Conservation (phyloP, 2,797 vertebrate species). For the Potorous gilbertii region DNA sequence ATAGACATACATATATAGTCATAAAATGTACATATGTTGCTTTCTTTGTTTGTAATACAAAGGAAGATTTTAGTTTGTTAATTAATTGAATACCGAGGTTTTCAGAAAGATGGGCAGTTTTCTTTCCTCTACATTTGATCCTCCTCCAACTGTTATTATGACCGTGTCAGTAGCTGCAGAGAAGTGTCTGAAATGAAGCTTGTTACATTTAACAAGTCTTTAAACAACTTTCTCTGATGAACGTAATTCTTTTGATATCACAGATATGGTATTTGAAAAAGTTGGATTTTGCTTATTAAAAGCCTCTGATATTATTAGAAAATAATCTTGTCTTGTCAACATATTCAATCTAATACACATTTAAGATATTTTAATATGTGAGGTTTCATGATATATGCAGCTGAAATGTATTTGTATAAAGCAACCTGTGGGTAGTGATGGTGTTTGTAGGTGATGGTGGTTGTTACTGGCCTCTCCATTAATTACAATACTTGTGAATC, state of each 20-base stretch:
- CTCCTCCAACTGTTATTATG: not conserved
- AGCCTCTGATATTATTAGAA: not conserved
- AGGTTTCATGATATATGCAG: not conserved
- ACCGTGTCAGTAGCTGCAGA: not conserved
- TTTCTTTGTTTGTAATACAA: too few relatives aligned
- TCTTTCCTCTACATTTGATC: too few relatives aligned
- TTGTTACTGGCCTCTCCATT: not conserved
- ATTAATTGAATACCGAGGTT: too few relatives aligned
- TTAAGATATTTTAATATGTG: not conserved
- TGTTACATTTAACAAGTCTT: not conserved
- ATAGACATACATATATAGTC: too few relatives aligned
- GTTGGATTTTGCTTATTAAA: too few relatives aligned
- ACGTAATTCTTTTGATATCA: not conserved
- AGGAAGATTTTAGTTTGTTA: too few relatives aligned
- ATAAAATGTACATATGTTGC: too few relatives aligned
- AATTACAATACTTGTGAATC: not conserved
- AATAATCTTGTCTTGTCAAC: not conserved
- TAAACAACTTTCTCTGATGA: not conserved
- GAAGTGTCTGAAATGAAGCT: not conserved
- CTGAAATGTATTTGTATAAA: not conserved
- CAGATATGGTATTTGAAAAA: not conserved
- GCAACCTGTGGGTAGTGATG: not conserved
- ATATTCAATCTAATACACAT: not conserved
- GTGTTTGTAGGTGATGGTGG: too few relatives aligned
- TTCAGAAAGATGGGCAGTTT: too few relatives aligned